Conservation (phyloP, 2,888 invertebrate genomes). For the Trichogramma evanescens region DNA sequence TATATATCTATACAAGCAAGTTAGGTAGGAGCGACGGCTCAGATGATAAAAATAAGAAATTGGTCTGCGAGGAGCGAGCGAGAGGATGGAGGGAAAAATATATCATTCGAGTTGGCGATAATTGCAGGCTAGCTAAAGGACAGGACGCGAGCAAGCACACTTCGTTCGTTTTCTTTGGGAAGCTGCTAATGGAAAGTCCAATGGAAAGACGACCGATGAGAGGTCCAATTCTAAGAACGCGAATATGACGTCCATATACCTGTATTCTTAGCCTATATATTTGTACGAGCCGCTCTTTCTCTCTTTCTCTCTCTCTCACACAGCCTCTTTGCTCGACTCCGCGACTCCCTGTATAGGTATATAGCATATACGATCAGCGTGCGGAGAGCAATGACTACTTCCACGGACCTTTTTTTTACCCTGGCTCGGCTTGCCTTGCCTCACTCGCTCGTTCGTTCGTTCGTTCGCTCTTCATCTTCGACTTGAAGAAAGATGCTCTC, state of each 20-base stretch:
- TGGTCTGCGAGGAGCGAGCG: conserved; percentile 8
- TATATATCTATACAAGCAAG: too few species aligned
- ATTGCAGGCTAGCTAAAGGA: conserved; percentile 14
- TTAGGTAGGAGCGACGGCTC: neutral
- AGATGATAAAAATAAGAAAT: conserved; percentile 18
- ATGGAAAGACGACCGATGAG: neutral
- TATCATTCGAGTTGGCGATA: conserved; percentile 20
- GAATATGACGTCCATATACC: conserved; percentile 5
- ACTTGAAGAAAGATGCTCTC: neutral
- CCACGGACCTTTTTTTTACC: neutral
- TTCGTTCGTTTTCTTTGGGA: too few species aligned
- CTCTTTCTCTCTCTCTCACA: neutral
- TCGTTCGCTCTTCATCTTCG: neutral
- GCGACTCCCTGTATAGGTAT: too few species aligned
- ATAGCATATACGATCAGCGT: too few species aligned
- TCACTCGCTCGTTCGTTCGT: neutral
- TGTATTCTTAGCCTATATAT: neutral
- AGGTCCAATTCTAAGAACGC: conserved; percentile 17
- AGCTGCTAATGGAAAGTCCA: conserved; percentile 10
- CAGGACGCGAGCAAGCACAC: neutral
- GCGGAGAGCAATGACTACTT: too few species aligned
- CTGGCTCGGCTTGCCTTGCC: conserved; percentile 4
- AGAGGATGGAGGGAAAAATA: conserved; percentile 8
- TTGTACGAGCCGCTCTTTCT: conserved; percentile 8
- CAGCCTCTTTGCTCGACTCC: neutral